Conservation (phyloP, 37 sponge, comb jelly and placozoan genomes). For the Beroe ovata region DNA sequence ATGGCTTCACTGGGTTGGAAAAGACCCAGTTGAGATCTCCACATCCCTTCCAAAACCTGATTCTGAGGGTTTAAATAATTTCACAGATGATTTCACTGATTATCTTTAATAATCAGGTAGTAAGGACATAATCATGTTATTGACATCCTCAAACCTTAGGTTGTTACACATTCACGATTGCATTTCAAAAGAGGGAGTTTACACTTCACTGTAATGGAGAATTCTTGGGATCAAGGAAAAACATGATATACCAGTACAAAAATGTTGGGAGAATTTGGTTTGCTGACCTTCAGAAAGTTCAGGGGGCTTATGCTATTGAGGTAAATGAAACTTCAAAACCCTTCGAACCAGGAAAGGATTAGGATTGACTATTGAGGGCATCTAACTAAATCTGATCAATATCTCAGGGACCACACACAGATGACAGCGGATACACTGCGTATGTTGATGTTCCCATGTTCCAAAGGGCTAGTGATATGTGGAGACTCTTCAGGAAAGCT, state of each 20-base stretch:
- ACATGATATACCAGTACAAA: conserved; percentile 28
- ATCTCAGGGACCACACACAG: conserved; percentile 58
- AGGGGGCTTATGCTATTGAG: conserved; percentile 38
- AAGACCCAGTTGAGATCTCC: conserved; percentile 52
- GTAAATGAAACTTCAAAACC: too few relatives aligned
- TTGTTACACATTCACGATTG: conserved; percentile 23
- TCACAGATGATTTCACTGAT: too few relatives aligned
- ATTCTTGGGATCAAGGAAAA: neutral
- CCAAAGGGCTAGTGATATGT: neutral
- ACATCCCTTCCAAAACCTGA: conserved; percentile 11
- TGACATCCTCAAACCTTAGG: too few relatives aligned
- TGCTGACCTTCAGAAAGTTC: conserved; percentile 31
- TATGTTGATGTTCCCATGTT: conserved; percentile 30
- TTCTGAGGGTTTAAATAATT: neutral
- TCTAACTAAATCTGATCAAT: too few relatives aligned
- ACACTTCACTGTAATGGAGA: conserved; percentile 47
- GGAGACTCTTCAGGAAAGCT: neutral
- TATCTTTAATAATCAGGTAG: too few relatives aligned
- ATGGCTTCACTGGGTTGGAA: conserved; percentile 60
- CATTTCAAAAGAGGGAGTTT: neutral
- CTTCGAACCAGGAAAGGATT: too few relatives aligned
- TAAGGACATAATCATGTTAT: too few relatives aligned
- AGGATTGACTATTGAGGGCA: too few relatives aligned
- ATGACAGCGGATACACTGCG: neutral
- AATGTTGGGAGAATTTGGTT: conserved; percentile 57